A percentile compares a stretch with the other conserved stretches of the same genome.
These are phyloP conservation scores for Chloroceryle inda DNA, from an alignment of 2,797 vertebrate species.

Conservation along the genomic window DNA sequence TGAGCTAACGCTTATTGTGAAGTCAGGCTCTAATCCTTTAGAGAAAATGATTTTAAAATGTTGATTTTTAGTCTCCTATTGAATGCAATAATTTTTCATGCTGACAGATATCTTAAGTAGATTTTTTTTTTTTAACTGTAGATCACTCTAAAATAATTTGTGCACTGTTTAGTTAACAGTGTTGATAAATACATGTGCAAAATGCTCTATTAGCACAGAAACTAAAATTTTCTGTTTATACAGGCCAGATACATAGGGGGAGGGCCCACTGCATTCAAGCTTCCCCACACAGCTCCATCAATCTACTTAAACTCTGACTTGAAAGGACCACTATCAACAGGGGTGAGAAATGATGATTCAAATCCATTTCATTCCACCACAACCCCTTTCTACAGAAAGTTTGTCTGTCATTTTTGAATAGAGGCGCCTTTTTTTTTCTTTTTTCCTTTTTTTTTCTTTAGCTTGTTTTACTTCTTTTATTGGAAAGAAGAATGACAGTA, in stretches of 20 bases:
- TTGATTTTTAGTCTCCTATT: neutral
- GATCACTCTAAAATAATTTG: neutral
- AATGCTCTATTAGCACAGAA: conserved; percentile 35
- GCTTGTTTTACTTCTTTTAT: neutral
- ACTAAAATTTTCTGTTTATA: conserved; percentile 79
- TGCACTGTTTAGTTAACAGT: neutral
- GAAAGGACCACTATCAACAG: conserved; percentile 87
- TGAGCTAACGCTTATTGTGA: neutral
- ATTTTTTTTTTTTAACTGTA: neutral
- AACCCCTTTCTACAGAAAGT: conserved; percentile 9
- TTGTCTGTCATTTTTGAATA: conserved; percentile 6
- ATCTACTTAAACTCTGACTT: conserved; percentile 88
- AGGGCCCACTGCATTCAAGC: conserved; percentile 85
- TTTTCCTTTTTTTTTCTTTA: neutral
- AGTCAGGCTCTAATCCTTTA: neutral
- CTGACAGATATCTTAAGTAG: neutral
- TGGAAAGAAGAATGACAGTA: neutral
- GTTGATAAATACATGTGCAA: neutral
- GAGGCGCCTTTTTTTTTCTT: neutral
- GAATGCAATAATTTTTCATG: neutral
- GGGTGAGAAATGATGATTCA: conserved; percentile 81
- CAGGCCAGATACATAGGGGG: conserved; percentile 86
- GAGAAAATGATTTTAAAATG: neutral
- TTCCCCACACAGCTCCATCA: conserved; percentile 83
- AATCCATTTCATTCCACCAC: conserved; percentile 76